phyloP scores from a whole-genome alignment of 2,113 vertebrate genomes.

The Lontra canadensis region DNA sequence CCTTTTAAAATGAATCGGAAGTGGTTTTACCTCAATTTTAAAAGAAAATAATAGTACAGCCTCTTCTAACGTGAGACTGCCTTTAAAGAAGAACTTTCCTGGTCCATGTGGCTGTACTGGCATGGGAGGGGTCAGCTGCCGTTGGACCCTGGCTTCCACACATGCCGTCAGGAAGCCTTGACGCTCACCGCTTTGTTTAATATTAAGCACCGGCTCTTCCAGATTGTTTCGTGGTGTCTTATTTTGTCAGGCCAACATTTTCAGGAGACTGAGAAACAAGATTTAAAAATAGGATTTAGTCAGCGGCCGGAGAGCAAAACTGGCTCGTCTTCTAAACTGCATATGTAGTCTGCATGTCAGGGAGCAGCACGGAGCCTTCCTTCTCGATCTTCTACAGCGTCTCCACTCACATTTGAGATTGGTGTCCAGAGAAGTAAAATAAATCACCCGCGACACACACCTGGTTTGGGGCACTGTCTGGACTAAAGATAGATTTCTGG shows the following conservation, averaged over 20 bases:
- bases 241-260: constrained; percentile 36
- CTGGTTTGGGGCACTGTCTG: background rate
- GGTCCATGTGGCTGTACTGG: background rate
- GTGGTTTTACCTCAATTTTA: background rate
- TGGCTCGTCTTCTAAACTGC: background rate
- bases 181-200: background rate
- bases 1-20: background rate
- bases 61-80: background rate
- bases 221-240: background rate
- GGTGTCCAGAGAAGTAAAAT: background rate
- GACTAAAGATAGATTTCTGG: background rate
- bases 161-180: background rate
- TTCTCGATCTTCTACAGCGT: accelerated
- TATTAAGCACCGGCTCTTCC: background rate
- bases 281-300: constrained; percentile 31
- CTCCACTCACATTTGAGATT: background rate
- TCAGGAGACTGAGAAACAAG: constrained; percentile 35
- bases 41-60: background rate
- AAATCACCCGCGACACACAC: background rate
- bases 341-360: background rate
- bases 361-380: background rate
- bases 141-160: background rate
- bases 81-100: background rate
- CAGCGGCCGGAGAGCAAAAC: background rate
- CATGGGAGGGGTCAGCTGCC: background rate